Conservation (phyloP, 1,140 invertebrate genomes). For the Contarinia nasturtii region DNA sequence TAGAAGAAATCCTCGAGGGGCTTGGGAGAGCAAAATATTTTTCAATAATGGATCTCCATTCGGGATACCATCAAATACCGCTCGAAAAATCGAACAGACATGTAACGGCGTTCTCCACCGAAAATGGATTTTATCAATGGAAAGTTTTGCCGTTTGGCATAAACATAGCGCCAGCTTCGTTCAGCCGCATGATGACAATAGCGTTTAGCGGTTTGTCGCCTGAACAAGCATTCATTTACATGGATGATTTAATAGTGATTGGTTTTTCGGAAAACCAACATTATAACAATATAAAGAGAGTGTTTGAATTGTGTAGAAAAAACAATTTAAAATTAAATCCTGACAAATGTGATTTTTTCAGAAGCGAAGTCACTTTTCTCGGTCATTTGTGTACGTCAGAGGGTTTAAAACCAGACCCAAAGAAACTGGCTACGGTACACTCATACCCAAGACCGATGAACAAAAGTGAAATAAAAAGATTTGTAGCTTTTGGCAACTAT, state of each 20-base stretch:
- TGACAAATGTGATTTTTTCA: conserved; percentile 15
- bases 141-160: too few relatives aligned
- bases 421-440: too few relatives aligned
- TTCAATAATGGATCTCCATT: conserved; percentile 20
- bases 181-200: too few relatives aligned
- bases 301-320: conserved; percentile 9
- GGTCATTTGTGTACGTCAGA: conserved; percentile 13
- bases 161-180: too few relatives aligned
- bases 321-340: conserved; percentile 17
- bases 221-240: too few relatives aligned
- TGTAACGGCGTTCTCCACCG: conserved; percentile 31
- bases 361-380: conserved; percentile 13
- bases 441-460: conserved; percentile 12
- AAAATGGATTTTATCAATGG: too few relatives aligned
- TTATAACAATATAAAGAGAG: conserved; percentile 8
- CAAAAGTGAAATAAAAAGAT: conserved; percentile 9
- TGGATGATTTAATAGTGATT: conserved; percentile 10
- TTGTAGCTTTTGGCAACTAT: conserved; percentile 11
- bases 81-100: conserved; percentile 15
- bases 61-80: conserved; percentile 30
- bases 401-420: conserved; percentile 12
- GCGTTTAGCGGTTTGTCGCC: too few relatives aligned
- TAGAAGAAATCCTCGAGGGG: conserved; percentile 17
- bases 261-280: conserved; percentile 7
- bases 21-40: conserved; percentile 16